Evolutionary conservation across 2,113 vertebrate species (phyloP), one percentile per base, ranked within the genome.

Genomic region (Pyrgilauda ruficollis): DNA sequence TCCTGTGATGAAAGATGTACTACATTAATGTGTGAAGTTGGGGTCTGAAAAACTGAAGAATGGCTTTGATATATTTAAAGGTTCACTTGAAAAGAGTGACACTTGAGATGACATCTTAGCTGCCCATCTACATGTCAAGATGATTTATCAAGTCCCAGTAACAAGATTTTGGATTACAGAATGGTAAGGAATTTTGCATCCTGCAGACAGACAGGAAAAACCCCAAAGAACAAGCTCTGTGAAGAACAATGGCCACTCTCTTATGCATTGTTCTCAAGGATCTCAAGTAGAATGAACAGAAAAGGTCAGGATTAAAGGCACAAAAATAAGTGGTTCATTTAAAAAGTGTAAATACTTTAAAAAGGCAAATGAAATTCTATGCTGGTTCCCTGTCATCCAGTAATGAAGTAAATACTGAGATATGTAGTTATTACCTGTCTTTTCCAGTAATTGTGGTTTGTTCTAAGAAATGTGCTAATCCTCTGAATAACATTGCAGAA

Each of bases 1-100:
- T 43, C 76, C 72, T 78, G 28, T 58, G 2, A 2, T 55, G 30
- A 47, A 79, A 83, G 46, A 79, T 11, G 7, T 47, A 62, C 58
- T 66, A 35, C 31, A 79, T 18, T 79, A 46, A 69, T 15, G 21
- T 59, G 50, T 50, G 58, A 84, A 91, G n/a, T 2, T 58, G 10
- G 26, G 37, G 49, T 64, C 74, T 82, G 41, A 91, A 91, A 89
- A 96, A 87, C 33, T 28, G 27, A 13, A 28, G 66, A 87, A 93
- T 44, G 6, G 52, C 37, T 85, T 89, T 14, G 1, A 63, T 69
- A 64, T 30, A 85, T 76, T 94, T 68, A 72, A 95, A 96, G 26
- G 37, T 87, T 94, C 74, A 85, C 58, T 87, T 93, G 62, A 89
- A 94, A 89, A 96, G 70, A 85, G 31, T 87, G n/a, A 90, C 35